Evolutionary conservation across 2,797 vertebrate genomes (phyloP), one percentile per base, ranked within the genome.

Genomic region (Melanotaenia nigrans): DNA sequence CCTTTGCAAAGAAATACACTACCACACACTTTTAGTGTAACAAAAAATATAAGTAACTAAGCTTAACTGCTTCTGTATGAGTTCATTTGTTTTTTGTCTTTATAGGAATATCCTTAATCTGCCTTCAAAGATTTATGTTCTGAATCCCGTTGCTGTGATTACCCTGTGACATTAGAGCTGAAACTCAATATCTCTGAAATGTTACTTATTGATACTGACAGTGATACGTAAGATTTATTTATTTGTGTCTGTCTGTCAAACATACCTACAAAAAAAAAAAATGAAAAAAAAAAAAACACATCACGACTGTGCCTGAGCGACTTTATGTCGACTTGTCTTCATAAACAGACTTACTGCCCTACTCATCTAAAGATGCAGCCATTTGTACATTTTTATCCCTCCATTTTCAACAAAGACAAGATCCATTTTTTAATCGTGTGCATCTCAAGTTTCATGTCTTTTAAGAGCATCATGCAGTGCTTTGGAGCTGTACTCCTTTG

Each of bases 271-370:
- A 53, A 79, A 58, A 76, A 82, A 66, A 65, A 38, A 25, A 25
- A 25, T n/a, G n/a, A 25, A 25, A 25, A 28, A 28, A 28, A 28
- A 28, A 28, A 28, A 28, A 28, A 81, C 68, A 67, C 61, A 75
- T 81, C 81, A 73, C 77, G 13, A 82, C 73, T 84, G 92, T 93
- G 92, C 93, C 92, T 93, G 77, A 90, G 70, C 38, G 49, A 85
- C 47, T 1, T 78, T 72, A 66, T 73, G 86, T 85, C 82, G 67
- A 83, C 70, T 33, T 63, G 61, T 84, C 77, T 71, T 42, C 71
- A 57, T 79, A 70, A 73, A 75, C 71, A 86, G 71, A 77, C 55
- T 75, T 65, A 85, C 79, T 85, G 81, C 82, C 80, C 82, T 61
- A 69, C 68, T 86, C 64, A 24, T 78, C 47, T 68, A 2, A 35